Base-by-base conservation (phyloP, 2,888 invertebrate genomes). In the Rapana venosa region DNA sequence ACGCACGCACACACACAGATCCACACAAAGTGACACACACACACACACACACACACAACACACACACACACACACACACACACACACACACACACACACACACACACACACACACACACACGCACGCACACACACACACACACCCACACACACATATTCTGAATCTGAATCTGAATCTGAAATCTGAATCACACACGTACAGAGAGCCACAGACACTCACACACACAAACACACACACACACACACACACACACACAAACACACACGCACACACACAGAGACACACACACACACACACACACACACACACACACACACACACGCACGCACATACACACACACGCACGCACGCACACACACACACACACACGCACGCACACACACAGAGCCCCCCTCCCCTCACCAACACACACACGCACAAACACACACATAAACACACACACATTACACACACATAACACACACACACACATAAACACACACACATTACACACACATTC, bases 21-120 rank as follows among this genome's bases (percentile, higher is more conserved):
- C 4, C 11, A 11, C n/a, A n/a, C 5, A n/a, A n/a, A n/a, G n/a
- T n/a, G n/a, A n/a, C n/a, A 26, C n/a, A 11, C 11, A 26, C n/a
- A n/a, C 74, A n/a, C 74, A n/a, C 74, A n/a, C 74, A 11, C 74
- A n/a, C 74, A n/a, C n/a, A 74, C n/a, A 74, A 74, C 74, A 74
- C 74, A 74, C 74, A 74, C 74, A n/a, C 74, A 74, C 74, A 74
- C 74, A 74, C 74, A 74, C 74, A 74, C 74, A 74, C 74, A 74
- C 74, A 74, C 74, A 61, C 47, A 8, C 47, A 47, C 47, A 8
- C 47, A 47, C 47, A n/a, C n/a, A 47, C 26, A 13, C n/a, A n/a
- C 1, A n/a, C 26, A 0, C n/a, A n/a, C 26, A 0, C n/a, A n/a
- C 30, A n/a, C n/a, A 13, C 13, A 1, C 26, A n/a, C 11, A n/a